Base-by-base conservation (phyloP, 2,888 invertebrate genomes). In the Acrobasis suavella region DNA sequence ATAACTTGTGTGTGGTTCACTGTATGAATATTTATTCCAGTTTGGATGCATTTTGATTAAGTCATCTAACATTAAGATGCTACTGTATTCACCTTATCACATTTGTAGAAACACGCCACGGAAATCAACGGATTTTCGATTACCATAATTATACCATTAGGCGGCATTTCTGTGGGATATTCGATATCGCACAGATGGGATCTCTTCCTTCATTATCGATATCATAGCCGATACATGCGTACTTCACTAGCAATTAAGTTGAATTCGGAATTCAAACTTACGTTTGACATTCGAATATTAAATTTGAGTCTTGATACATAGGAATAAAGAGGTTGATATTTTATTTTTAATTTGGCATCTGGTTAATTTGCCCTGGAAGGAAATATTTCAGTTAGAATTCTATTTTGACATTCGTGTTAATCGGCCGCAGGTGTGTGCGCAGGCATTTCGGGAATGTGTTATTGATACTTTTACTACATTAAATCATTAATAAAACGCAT, bases 381-480 rank as follows among this genome's bases (percentile, higher is more conserved):
- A 83, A 83, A 85, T 85, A 85, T 89, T 86, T 86, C 74, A 73
- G 80, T 76, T 77, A 74, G 77, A 75, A 82, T 84, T 82, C 83
- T 89, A 87, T 89, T 91, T 89, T 89, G 89, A 91, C 89, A 87
- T 89, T 84, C 76, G 81, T 85, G 90, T 87, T 90, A 90, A 90
- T 89, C 80, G 89, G 71, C 69, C 81, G 73, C 90, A 90, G 89
- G 88, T 90, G 90, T 90, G 90, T 79, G 77, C 63, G n/a, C 50
- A 54, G 75, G 78, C 72, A 83, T 83, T 72, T 75, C 38, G 58
- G 72, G 82, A 78, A 88, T 87, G 78, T 76, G 76, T 71, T 74
- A 76, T 75, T 78, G 75, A 80, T 82, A 79, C 76, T 77, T 75
- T 70, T 56, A 60, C 54, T 54, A 55, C 56, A 46, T 56, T 63